phyloP scores from a whole-genome alignment of 2,797 vertebrate species.

The Stomatorhinus walkeri region DNA sequence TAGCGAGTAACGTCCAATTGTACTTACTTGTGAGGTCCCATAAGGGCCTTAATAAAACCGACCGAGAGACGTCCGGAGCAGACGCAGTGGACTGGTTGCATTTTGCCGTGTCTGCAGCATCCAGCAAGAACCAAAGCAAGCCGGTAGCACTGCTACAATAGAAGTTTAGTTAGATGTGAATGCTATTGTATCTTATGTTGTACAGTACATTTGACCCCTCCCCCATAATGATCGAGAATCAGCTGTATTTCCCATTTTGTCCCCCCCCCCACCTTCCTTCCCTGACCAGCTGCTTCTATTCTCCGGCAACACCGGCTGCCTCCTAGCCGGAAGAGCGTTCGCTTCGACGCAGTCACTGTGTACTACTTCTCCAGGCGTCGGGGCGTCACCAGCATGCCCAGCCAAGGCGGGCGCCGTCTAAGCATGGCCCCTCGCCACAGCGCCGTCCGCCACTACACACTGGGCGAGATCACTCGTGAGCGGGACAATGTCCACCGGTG shows the following conservation, averaged over 20 bases:
- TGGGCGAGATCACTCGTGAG: constrained; percentile 86
- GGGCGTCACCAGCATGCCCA: constrained; percentile 93
- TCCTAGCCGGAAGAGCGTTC: constrained; percentile 75
- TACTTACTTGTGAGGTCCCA: not conserved
- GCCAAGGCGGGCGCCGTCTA: constrained; percentile 89
- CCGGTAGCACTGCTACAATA: not conserved
- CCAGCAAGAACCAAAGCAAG: not conserved
- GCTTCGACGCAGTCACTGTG: constrained; percentile 89
- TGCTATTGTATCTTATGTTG: not conserved
- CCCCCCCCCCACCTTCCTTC: not conserved
- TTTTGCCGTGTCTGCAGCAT: not conserved
- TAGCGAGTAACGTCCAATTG: not conserved
- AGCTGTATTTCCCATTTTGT: not conserved
- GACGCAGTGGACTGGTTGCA: not conserved
- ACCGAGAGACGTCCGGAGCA: not conserved
- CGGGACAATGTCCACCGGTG: constrained; percentile 82
- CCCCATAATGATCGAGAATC: not conserved
- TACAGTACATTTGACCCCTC: not conserved
- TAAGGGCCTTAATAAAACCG: not conserved
- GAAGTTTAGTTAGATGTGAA: not conserved
- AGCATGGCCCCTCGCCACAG: constrained; percentile 90
- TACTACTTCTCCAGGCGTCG: constrained; percentile 90
- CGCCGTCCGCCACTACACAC: constrained; percentile 81
- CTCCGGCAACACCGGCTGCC: constrained; percentile 77
- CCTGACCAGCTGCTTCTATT: constrained; percentile 80